These are phyloP conservation scores for Parelbella ahira DNA, from an alignment of 2,888 invertebrate species.

Conservation along the genomic window DNA sequence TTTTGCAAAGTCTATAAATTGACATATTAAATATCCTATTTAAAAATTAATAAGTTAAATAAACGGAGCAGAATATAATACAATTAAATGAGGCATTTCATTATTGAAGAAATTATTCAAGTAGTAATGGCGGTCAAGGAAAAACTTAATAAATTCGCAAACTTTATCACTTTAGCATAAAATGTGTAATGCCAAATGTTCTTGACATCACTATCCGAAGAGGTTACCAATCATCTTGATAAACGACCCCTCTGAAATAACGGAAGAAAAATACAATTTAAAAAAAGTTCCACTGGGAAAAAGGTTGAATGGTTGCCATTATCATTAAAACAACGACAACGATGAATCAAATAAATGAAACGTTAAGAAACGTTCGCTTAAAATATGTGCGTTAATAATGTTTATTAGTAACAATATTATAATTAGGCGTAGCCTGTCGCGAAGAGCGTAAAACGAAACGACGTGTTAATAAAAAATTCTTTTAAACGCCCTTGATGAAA, in stretches of 20 bases:
- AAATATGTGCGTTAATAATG: conserved; percentile 49
- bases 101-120: no score
- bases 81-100: no score
- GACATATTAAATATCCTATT: no score
- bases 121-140: no score
- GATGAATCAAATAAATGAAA: conserved; percentile 60
- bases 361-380: conserved; percentile 34
- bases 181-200: conserved; percentile 31
- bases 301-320: conserved; percentile 46
- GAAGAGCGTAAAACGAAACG: conserved; percentile 4
- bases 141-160: no score
- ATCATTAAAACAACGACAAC: conserved; percentile 56
- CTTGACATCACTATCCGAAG: conserved; percentile 45
- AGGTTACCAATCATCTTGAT: conserved; percentile 53
- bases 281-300: conserved; percentile 43
- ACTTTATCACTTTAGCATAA: no score
- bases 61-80: no score
- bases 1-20: no score
- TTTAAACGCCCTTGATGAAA: conserved; percentile 6
- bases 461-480: conserved; percentile 8
- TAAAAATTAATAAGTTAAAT: no score
- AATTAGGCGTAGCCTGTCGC: conserved; percentile 13
- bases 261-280: conserved; percentile 48
- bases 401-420: conserved; percentile 37
- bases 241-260: conserved; percentile 52